These are phyloP conservation scores for Formica selysi DNA, from an alignment of 1,140 invertebrate species.

Conservation along the genomic window DNA sequence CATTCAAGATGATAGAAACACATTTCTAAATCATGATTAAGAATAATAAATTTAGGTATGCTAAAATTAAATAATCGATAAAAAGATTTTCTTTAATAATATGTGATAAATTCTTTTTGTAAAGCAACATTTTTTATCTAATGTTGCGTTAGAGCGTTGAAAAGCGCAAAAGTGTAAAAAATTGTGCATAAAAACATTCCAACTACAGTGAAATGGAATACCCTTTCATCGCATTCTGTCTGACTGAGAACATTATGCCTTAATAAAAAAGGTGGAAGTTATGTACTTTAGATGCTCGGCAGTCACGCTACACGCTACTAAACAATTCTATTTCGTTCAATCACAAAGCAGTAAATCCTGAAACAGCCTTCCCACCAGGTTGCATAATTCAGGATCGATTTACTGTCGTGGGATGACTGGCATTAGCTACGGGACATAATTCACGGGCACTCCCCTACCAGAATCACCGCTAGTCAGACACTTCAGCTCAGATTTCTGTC, in stretches of 20 bases:
- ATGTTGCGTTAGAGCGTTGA: not conserved
- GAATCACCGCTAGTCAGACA: conserved; percentile 71
- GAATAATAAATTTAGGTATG: too few relatives aligned
- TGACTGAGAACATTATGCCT: not conserved
- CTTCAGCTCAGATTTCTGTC: conserved; percentile 51
- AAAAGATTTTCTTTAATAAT: not conserved
- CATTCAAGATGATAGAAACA: too few relatives aligned
- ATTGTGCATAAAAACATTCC: not conserved
- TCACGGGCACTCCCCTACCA: conserved; percentile 72
- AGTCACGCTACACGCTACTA: conserved; percentile 63
- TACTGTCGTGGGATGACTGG: conserved; percentile 73
- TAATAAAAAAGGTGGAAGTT: conserved; percentile 36
- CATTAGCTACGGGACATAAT: conserved; percentile 77
- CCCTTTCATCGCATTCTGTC: conserved; percentile 7
- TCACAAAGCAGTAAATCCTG: conserved; percentile 73
- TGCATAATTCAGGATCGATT: conserved; percentile 77
- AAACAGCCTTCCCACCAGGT: conserved; percentile 52
- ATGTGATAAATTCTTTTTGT: not conserved
- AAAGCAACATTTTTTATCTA: not conserved
- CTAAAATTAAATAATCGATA: not conserved
- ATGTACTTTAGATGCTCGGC: conserved; percentile 9
- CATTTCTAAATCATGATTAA: too few relatives aligned
- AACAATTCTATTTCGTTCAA: conserved; percentile 79
- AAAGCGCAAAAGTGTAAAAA: conserved; percentile 8
- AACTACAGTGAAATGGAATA: conserved; percentile 18